phyloP scores from a whole-genome alignment of 2,797 vertebrate species.

The Steatocranus sp. region DNA sequence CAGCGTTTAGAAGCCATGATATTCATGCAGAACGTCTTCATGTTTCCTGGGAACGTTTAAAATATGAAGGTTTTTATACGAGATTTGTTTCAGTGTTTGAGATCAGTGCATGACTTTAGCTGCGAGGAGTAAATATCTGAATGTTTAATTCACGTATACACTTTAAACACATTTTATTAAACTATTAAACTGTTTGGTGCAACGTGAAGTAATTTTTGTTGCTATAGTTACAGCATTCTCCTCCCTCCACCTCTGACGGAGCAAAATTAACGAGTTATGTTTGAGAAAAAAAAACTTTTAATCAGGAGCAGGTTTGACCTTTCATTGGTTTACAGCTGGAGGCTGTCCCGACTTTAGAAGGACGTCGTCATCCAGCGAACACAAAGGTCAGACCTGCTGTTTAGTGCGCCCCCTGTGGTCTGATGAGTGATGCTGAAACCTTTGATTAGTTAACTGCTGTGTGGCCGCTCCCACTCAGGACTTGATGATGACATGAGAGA shows the following conservation, averaged over 20 bases:
- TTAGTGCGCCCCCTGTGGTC: neutral
- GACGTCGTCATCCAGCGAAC: neutral
- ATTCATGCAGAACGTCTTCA: neutral
- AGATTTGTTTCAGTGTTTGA: neutral
- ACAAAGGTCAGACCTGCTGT: neutral
- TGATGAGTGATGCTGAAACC: neutral
- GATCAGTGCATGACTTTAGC: neutral
- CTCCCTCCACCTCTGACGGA: neutral
- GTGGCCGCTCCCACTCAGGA: neutral
- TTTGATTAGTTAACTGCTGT: neutral
- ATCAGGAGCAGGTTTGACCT: neutral
- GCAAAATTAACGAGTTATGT: rapidly evolving
- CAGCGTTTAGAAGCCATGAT: rapidly evolving
- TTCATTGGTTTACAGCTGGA: neutral
- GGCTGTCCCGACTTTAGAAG: neutral
- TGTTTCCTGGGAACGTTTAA: neutral
- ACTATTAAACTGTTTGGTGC: neutral
- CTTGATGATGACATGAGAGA: neutral
- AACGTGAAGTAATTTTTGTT: neutral
- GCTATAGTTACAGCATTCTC: neutral
- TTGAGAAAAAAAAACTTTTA: neutral
- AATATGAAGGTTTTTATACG: neutral
- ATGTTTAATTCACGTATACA: neutral
- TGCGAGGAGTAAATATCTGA: neutral
- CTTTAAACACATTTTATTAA: neutral